Evolutionary conservation across 2,113 vertebrate species (phyloP).

Genomic region (Egretta garzetta): DNA sequence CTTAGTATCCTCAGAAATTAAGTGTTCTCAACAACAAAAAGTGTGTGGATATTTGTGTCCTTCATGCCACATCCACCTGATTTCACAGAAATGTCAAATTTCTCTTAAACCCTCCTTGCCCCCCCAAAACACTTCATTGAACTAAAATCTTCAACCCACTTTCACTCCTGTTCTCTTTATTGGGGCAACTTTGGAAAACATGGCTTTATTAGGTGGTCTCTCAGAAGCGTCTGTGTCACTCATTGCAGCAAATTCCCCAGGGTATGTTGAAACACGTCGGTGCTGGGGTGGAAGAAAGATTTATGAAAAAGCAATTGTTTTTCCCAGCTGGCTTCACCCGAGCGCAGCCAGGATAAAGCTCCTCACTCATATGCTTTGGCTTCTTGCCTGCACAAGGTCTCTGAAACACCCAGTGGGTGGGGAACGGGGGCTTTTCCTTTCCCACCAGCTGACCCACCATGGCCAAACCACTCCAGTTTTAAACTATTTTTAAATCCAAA

Average conservation of each 20-base stretch:
- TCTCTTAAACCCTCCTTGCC: neutral
- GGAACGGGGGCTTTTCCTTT: neutral
- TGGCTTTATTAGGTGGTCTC: neutral
- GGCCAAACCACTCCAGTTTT: neutral
- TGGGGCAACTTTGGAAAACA: neutral
- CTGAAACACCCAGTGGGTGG: neutral
- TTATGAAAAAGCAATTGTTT: neutral
- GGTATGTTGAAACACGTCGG: neutral
- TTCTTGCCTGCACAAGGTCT: neutral
- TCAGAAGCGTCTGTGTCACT: neutral
- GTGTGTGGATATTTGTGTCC: fast-evolving
- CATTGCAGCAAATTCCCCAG: neutral
- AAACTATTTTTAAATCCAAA: neutral
- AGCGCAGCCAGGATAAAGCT: neutral
- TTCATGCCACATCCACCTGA: neutral
- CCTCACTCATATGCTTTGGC: neutral
- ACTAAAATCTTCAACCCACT: neutral
- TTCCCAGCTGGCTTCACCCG: neutral
- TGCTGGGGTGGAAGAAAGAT: neutral
- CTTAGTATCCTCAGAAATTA: neutral
- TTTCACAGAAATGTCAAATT: neutral
- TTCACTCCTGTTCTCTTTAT: neutral
- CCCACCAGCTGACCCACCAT: neutral
- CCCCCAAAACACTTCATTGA: neutral
- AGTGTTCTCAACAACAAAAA: neutral